These are phyloP conservation scores for Metacarcinus magister DNA, from an alignment of 2,888 invertebrate species.

Conservation along the genomic window DNA sequence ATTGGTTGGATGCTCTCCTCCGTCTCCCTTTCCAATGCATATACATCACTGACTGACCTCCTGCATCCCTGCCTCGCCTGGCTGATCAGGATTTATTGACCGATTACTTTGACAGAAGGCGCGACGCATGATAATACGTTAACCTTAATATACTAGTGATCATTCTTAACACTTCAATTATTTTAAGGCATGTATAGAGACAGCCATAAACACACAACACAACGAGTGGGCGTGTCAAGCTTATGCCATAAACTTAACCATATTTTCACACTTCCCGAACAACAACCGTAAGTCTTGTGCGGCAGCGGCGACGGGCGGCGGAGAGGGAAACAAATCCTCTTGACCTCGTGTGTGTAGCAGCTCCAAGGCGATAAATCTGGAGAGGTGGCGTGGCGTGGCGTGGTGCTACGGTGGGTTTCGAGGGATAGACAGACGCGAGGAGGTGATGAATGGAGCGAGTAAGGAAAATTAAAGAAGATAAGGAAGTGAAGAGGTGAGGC, in stretches of 20 bases:
- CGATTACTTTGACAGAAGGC: not conserved
- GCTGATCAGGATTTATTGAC: not conserved
- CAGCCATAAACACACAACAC: not conserved
- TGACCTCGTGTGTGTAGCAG: not conserved
- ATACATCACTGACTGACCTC: not conserved
- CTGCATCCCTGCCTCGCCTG: not conserved
- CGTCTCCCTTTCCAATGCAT: not conserved
- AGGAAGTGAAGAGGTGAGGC: not conserved
- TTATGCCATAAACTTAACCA: not conserved
- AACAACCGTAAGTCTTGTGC: not conserved
- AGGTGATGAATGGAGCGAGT: not conserved
- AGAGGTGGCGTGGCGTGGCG: not conserved
- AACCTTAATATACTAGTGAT: not conserved
- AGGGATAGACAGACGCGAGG: not conserved
- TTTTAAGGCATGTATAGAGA: no score
- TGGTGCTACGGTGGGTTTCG: not conserved
- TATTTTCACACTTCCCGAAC: constrained; percentile 11
- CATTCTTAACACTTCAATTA: not conserved
- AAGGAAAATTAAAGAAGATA: not conserved
- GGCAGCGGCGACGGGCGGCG: constrained; percentile 9
- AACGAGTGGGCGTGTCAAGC: not conserved
- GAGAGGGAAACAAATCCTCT: not conserved
- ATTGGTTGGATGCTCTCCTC: not conserved
- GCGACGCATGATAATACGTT: not conserved
- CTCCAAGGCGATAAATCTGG: not conserved